Evolutionary conservation across 2,797 vertebrate species (phyloP).

Genomic region (Echiichthys vipera): DNA sequence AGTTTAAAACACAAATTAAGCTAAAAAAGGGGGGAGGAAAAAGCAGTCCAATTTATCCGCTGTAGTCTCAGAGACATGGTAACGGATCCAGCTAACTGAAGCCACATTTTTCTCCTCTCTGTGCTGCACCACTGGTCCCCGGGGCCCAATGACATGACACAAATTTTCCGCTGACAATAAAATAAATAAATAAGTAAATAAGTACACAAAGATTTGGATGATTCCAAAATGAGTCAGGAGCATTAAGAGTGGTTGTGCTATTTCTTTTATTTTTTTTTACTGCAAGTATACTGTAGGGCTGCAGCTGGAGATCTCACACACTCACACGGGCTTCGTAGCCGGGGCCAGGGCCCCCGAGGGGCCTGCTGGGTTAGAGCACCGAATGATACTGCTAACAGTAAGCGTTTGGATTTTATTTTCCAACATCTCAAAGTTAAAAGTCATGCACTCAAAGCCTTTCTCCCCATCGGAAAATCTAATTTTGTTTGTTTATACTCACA

Average conservation of each 20-base stretch:
- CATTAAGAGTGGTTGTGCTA: conserved; percentile 39
- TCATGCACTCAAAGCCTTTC: conserved; percentile 1
- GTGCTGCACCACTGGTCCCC: conserved; percentile 35
- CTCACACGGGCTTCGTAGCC: too few species aligned
- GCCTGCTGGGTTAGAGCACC: conserved; percentile 16
- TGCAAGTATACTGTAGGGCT: conserved; percentile 43
- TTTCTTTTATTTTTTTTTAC: conserved; percentile 18
- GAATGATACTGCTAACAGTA: conserved; percentile 11
- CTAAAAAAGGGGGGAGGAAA: conserved; percentile 4
- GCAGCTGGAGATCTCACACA: conserved; percentile 53
- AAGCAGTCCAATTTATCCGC: conserved; percentile 27
- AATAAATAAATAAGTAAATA: conserved; percentile 73
- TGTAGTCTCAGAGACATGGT: conserved; percentile 40
- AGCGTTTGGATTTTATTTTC: conserved; percentile 38
- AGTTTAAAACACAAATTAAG: conserved; percentile 44
- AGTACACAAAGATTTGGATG: conserved; percentile 52
- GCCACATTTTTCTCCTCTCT: conserved; percentile 66
- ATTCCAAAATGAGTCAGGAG: conserved; percentile 67
- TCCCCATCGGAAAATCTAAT: conserved; percentile 14
- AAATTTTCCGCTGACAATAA: conserved; percentile 78
- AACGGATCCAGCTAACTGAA: conserved; percentile 67
- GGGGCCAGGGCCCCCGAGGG: neutral
- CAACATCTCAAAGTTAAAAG: conserved; percentile 20
- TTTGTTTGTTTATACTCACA: conserved; percentile 39
- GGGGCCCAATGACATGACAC: conserved; percentile 65